Conservation (phyloP, 1,140 invertebrate species). For the Stegodyphus mimosarum region DNA sequence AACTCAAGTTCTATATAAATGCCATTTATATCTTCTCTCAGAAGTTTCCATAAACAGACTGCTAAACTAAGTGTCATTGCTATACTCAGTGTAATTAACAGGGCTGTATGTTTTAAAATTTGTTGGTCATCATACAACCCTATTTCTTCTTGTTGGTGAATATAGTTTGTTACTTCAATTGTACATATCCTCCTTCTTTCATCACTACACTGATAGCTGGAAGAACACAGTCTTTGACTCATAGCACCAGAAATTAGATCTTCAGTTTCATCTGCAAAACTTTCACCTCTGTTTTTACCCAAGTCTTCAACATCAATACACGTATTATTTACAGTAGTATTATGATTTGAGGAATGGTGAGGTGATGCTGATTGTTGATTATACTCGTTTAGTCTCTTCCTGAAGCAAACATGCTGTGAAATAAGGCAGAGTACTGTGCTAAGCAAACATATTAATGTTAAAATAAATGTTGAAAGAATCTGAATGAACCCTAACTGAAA, state of each 20-base stretch:
- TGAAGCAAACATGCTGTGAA: slow-evolving; percentile 73
- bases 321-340: neutral
- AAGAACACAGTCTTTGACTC: slow-evolving; percentile 17
- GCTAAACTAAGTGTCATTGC: slow-evolving; percentile 91
- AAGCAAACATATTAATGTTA: slow-evolving; percentile 76
- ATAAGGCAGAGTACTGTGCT: slow-evolving; percentile 78
- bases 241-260: neutral
- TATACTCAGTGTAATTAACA: slow-evolving; percentile 82
- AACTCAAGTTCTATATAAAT: slow-evolving; percentile 92
- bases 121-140: slow-evolving; percentile 71
- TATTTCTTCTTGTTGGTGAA: slow-evolving; percentile 58
- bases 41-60: slow-evolving; percentile 85
- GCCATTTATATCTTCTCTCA: slow-evolving; percentile 86
- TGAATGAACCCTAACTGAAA: slow-evolving; percentile 83
- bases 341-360: neutral
- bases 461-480: slow-evolving; percentile 74
- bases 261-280: neutral
- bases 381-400: neutral
- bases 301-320: slow-evolving; percentile 44
- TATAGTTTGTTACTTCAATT: slow-evolving; percentile 18
- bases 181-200: slow-evolving; percentile 19
- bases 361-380: neutral
- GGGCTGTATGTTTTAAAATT: slow-evolving; percentile 82
- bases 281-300: neutral
- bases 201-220: slow-evolving; percentile 67